These are phyloP conservation scores for Semicossyphus pulcher DNA, from an alignment of 2,113 vertebrate species.

Conservation along the genomic window DNA sequence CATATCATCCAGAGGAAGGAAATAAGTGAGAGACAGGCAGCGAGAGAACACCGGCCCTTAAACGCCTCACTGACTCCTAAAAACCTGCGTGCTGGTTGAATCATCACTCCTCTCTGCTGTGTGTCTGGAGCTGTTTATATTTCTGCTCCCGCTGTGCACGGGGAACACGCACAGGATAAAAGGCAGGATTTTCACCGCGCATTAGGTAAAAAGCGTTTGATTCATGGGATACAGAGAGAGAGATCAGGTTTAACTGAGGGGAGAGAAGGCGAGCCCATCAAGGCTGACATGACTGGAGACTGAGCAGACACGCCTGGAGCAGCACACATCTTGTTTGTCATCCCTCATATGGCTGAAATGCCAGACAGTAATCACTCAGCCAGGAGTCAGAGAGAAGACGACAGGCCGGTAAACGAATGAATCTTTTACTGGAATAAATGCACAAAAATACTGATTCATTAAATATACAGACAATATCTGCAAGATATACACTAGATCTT, in stretches of 20 bases:
- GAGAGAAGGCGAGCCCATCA: constrained; percentile 17
- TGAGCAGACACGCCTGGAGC: constrained; percentile 37
- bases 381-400: constrained; percentile 16
- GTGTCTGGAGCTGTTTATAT: constrained; percentile 52
- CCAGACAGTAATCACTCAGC: constrained; percentile 55
- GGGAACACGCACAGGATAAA: constrained; percentile 53
- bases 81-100: constrained; percentile 51
- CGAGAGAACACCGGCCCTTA: constrained; percentile 15
- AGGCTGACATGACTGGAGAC: constrained; percentile 36
- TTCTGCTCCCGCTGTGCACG: constrained; percentile 44
- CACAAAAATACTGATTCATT: neutral
- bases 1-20: constrained; percentile 37
- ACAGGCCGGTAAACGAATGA: constrained; percentile 22
- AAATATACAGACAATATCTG: neutral
- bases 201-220: constrained; percentile 67
- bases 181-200: constrained; percentile 54
- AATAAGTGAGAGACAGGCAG: constrained; percentile 28
- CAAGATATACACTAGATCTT: neutral
- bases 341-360: constrained; percentile 51
- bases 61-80: constrained; percentile 65
- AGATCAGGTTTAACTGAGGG: constrained; percentile 41
- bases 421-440: constrained; percentile 7
- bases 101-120: constrained; percentile 45
- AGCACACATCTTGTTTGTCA: constrained; percentile 57
- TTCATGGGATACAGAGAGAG: constrained; percentile 41